Percentiles rank a stretch among this genome's conserved stretches.
phyloP scores from a whole-genome alignment of 2,888 invertebrate genomes.

The Hecatera dysodea region DNA sequence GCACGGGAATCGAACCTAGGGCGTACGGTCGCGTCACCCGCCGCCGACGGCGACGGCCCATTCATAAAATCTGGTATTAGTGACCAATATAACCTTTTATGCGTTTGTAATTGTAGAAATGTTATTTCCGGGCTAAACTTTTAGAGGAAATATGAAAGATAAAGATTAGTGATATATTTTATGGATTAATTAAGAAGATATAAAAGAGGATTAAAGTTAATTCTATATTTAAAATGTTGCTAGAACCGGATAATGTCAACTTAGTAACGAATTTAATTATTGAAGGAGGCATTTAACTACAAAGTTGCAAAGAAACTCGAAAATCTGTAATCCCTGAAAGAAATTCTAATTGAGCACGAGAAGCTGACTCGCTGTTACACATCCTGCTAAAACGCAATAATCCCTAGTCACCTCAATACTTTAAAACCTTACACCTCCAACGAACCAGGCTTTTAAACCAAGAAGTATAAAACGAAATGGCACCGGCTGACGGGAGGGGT shows the following conservation, averaged over 20 bases:
- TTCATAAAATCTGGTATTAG: constrained; percentile 57
- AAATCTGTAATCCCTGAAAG: background rate
- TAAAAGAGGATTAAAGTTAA: constrained; percentile 17
- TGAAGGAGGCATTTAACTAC: constrained; percentile 3
- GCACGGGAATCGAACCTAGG: constrained; percentile 53
- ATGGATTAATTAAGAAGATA: constrained; percentile 7
- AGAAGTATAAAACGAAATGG: constrained; percentile 69
- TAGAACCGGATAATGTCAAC: constrained; percentile 8
- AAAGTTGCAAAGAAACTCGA: constrained; percentile 4
- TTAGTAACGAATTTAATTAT: constrained; percentile 20
- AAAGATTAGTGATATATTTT: background rate
- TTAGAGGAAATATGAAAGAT: constrained; percentile 8
- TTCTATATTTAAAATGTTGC: constrained; percentile 14
- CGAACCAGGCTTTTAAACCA: constrained; percentile 62
- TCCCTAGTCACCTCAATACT: constrained; percentile 54
- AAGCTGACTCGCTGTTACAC: background rate
- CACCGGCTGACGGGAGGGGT: constrained; percentile 69
- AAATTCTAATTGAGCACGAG: constrained; percentile 10
- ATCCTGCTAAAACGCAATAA: constrained; percentile 34
- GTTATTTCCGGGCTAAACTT: constrained; percentile 39
- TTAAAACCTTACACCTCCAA: constrained; percentile 63
- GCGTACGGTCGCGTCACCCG: constrained; percentile 38
- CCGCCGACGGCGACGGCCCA: constrained; percentile 45
- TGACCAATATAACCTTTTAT: constrained; percentile 45
- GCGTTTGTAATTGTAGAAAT: constrained; percentile 33